These are phyloP conservation scores for Sericinus montela DNA, from an alignment of 2,888 invertebrate species.

Conservation along the genomic window DNA sequence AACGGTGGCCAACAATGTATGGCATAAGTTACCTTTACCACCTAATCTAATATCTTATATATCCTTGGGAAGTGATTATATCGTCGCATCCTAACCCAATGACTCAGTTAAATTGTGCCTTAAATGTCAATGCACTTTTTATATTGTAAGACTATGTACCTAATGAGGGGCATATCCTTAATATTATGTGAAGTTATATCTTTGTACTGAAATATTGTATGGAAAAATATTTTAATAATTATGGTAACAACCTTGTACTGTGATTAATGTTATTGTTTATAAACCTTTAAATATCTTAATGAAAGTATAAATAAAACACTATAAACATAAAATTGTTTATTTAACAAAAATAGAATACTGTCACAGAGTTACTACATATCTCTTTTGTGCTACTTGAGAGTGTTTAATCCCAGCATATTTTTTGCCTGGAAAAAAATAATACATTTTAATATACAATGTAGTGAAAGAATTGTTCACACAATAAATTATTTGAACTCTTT, in stretches of 20 bases:
- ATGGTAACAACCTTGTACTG: conserved; percentile 34
- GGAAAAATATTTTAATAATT: conserved; percentile 48
- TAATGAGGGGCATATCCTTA: conserved; percentile 25
- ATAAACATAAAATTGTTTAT: conserved; percentile 24
- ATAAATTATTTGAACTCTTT: no score
- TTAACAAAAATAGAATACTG: conserved; percentile 25
- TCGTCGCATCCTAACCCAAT: conserved; percentile 54
- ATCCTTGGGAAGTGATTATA: conserved; percentile 71
- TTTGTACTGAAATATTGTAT: conserved; percentile 54
- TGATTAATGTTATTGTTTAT: conserved; percentile 30
- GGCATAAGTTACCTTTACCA: conserved; percentile 83
- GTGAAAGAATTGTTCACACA: no score
- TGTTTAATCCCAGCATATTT: conserved; percentile 69
- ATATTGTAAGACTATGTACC: conserved; percentile 33
- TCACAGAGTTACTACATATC: background rate
- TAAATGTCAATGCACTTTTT: conserved; percentile 33
- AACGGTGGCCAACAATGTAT: conserved; percentile 82
- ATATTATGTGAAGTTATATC: conserved; percentile 42
- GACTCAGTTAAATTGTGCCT: conserved; percentile 41
- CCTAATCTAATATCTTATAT: conserved; percentile 69
- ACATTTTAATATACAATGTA: no score
- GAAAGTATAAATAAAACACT: conserved; percentile 10
- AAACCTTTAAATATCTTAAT: conserved; percentile 13
- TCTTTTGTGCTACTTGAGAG: conserved; percentile 47
- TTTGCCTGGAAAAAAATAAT: conserved; percentile 52